These are phyloP conservation scores for Drosophila sordidula DNA, from an alignment of 2,888 invertebrate species.

Conservation along the genomic window DNA sequence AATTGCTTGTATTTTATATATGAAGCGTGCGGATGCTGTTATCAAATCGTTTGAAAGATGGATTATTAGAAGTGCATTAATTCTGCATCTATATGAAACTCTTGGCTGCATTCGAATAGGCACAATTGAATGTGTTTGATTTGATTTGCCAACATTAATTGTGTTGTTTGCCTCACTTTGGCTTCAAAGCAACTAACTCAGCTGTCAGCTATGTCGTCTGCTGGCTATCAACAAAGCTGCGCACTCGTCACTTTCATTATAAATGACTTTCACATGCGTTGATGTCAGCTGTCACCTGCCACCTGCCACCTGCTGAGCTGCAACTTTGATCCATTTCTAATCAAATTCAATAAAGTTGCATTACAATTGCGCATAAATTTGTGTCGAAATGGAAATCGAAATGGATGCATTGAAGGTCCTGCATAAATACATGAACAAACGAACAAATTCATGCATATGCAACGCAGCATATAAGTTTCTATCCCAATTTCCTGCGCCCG, in stretches of 20 bases:
- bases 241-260: constrained; percentile 17
- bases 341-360: constrained; percentile 72
- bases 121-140: neutral
- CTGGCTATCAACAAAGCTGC: neutral
- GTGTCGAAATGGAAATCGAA: constrained; percentile 45
- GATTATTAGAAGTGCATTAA: neutral
- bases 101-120: neutral
- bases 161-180: constrained; percentile 15
- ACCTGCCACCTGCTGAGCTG: constrained; percentile 3
- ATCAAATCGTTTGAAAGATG: neutral
- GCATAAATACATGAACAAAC: constrained; percentile 54
- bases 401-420: constrained; percentile 50
- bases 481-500: constrained; percentile 10
- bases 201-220: constrained; percentile 4
- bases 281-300: constrained; percentile 5
- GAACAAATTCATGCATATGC: constrained; percentile 54
- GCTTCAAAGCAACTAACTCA: constrained; percentile 7
- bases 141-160: constrained; percentile 3
- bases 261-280: constrained; percentile 24
- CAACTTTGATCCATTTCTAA: constrained; percentile 53
- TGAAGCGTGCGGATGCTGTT: neutral
- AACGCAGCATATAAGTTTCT: constrained; percentile 29
- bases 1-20: neutral
- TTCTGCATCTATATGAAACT: neutral
- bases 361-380: constrained; percentile 67